These are phyloP conservation scores for Lasiommata megera DNA, from an alignment of 2,888 invertebrate genomes.

Conservation along the genomic window DNA sequence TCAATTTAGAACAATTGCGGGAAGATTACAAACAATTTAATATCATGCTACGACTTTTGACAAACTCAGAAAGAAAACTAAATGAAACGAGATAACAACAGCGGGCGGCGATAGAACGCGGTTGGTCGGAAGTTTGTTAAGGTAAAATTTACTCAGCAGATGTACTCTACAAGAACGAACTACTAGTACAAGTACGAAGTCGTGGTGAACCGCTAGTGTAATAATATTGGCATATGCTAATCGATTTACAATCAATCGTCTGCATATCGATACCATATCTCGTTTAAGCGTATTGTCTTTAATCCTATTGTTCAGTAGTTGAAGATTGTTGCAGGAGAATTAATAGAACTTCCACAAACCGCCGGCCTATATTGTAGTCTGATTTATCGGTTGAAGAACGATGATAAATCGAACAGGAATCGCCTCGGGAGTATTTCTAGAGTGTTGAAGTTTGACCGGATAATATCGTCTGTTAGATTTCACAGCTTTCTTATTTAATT, in stretches of 20 bases:
- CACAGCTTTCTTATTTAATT: background rate
- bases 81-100: no score
- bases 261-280: conserved; percentile 58
- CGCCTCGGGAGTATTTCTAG: conserved; percentile 59
- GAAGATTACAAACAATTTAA: no score
- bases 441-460: conserved; percentile 17
- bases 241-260: conserved; percentile 32
- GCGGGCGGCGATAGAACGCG: no score
- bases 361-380: conserved; percentile 69
- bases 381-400: conserved; percentile 78
- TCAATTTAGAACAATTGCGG: no score
- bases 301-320: conserved; percentile 68
- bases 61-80: no score
- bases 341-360: conserved; percentile 69
- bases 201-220: no score
- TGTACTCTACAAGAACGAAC: no score
- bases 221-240: conserved; percentile 28
- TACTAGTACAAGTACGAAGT: no score
- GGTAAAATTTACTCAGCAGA: no score
- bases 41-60: no score
- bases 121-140: no score
- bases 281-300: conserved; percentile 72
- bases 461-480: background rate
- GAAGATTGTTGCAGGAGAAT: conserved; percentile 75
- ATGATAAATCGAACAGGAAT: conserved; percentile 79